Evolutionary conservation across 1,140 invertebrate genomes (phyloP).

Genomic region (Cepaea nemoralis): DNA sequence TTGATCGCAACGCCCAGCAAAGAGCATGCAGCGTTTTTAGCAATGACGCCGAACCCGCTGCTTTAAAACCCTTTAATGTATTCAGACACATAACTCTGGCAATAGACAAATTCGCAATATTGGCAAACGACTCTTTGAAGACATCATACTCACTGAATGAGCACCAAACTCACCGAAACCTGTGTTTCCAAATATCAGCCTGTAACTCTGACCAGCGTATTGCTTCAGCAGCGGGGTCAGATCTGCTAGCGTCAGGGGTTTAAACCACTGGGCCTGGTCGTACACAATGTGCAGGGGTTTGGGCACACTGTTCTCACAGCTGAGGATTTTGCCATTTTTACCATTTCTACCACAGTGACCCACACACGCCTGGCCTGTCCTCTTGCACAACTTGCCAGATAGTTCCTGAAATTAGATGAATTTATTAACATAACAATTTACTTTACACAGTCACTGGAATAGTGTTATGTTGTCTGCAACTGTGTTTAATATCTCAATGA

Average conservation of each 20-base stretch:
- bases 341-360: constrained; percentile 47
- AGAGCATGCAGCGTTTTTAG: too few species aligned
- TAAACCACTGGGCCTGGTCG: constrained; percentile 57
- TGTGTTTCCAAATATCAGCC: constrained; percentile 60
- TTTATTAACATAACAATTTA: too few species aligned
- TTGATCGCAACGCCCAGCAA: too few species aligned
- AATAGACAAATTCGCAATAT: too few species aligned
- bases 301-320: background rate
- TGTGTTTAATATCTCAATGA: too few species aligned
- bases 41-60: too few species aligned
- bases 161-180: constrained; percentile 56
- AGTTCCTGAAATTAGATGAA: constrained; percentile 47
- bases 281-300: constrained; percentile 53
- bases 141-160: too few species aligned
- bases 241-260: constrained; percentile 52
- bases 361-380: constrained; percentile 52
- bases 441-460: too few species aligned
- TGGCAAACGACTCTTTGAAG: too few species aligned
- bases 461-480: too few species aligned
- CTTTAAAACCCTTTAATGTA: too few species aligned
- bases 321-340: background rate
- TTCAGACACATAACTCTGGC: too few species aligned
- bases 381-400: constrained; percentile 53
- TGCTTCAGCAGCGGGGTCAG: constrained; percentile 52
- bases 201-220: constrained; percentile 49